Percentiles rank a stretch among this genome's conserved stretches.
These are phyloP conservation scores for Lepidurus arcticus DNA, from an alignment of 1,140 invertebrate species.

Conservation along the genomic window DNA sequence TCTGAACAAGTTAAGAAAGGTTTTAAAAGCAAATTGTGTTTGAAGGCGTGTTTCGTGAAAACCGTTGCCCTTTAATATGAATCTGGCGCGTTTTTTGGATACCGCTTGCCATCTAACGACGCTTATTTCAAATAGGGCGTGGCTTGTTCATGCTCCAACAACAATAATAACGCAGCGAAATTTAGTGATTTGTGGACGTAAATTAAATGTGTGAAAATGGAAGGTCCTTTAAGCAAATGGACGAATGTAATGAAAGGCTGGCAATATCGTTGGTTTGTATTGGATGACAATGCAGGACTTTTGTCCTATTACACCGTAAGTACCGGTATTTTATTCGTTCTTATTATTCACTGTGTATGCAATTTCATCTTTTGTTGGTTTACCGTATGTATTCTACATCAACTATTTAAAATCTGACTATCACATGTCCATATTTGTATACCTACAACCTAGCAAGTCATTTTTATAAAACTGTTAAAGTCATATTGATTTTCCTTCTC, in stretches of 20 bases:
- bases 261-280: slow-evolving; percentile 99
- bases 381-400: too few species aligned
- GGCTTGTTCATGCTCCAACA: neutral
- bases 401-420: too few species aligned
- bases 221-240: slow-evolving; percentile 99
- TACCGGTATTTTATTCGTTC: slow-evolving; percentile 38
- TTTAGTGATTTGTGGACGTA: neutral
- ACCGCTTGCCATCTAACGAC: too few species aligned
- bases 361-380: neutral
- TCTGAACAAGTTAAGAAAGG: too few species aligned
- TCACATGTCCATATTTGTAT: neutral
- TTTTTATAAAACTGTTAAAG: too few species aligned
- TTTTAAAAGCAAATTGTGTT: too few species aligned
- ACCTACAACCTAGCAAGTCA: neutral
- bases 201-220: slow-evolving; percentile 54
- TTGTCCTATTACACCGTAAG: slow-evolving; percentile 96
- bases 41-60: too few species aligned
- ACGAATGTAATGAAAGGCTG: slow-evolving; percentile 99
- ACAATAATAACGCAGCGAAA: slow-evolving; percentile 14
- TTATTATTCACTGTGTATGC: slow-evolving; percentile 17
- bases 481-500: neutral
- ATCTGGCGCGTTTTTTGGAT: too few species aligned
- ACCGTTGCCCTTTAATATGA: too few species aligned
- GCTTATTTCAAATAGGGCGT: too few species aligned
- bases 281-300: slow-evolving; percentile 90